A percentile compares a stretch with the other conserved stretches of the same genome.
Evolutionary conservation across 2,113 vertebrate species (phyloP).

Genomic region (Globicephala melas): DNA sequence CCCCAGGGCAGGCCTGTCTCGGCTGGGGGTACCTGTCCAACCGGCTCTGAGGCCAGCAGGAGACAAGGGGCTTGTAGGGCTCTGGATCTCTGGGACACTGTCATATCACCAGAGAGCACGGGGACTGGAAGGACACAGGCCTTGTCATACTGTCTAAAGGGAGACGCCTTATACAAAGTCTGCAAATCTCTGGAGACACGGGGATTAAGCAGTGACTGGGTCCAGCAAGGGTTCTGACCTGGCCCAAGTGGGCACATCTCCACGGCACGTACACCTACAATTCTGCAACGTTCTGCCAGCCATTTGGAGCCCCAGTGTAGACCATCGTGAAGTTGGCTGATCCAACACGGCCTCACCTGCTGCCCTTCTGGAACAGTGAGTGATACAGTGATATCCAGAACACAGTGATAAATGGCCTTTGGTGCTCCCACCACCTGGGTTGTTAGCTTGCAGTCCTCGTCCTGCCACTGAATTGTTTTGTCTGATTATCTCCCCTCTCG

Average conservation of each 20-base stretch:
- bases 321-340: neutral
- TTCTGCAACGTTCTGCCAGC: neutral
- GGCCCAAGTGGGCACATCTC: neutral
- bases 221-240: neutral
- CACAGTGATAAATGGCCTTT: neutral
- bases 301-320: neutral
- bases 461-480: neutral
- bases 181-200: neutral
- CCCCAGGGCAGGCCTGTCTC: neutral
- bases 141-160: neutral
- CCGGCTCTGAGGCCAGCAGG: neutral
- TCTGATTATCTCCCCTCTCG: neutral
- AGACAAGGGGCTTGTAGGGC: neutral
- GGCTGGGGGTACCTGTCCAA: neutral
- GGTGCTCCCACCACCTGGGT: neutral
- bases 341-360: neutral
- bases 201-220: neutral
- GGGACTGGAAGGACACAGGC: neutral
- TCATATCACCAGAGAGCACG: neutral
- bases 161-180: neutral
- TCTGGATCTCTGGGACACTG: neutral
- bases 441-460: neutral
- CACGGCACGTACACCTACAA: neutral
- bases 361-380: neutral
- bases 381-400: too few species aligned